Conservation (phyloP, 2,113 vertebrate genomes). For the Glareola pratincola region DNA sequence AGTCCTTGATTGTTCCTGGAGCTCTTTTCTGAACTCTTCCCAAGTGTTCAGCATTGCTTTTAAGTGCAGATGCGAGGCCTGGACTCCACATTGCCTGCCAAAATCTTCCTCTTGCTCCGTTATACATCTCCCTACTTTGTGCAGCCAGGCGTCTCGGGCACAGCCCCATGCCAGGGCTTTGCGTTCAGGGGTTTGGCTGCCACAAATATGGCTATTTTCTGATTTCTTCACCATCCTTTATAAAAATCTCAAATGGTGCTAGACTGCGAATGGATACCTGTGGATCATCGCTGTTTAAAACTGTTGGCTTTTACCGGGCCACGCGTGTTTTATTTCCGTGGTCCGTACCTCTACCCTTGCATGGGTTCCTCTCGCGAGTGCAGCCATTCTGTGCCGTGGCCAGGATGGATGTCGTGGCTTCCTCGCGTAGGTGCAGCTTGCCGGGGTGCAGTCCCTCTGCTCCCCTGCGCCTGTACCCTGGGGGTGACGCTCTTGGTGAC, state of each 20-base stretch:
- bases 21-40: neutral
- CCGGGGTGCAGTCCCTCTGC: neutral
- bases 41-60: neutral
- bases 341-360: neutral
- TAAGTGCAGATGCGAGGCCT: neutral
- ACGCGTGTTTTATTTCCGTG: neutral
- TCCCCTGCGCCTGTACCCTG: neutral
- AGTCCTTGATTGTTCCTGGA: neutral
- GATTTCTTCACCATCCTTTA: neutral
- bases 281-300: neutral
- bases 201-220: neutral
- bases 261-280: neutral
- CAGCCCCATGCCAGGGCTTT: fast-evolving
- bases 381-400: neutral
- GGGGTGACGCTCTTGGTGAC: neutral
- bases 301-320: neutral
- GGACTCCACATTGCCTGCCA: neutral
- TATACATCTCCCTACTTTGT: neutral
- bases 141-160: neutral
- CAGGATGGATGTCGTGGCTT: fast-evolving
- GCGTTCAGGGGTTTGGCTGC: neutral
- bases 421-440: fast-evolving
- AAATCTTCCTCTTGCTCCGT: neutral
- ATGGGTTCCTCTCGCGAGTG: fast-evolving
- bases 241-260: neutral